Percentiles rank a stretch among this genome's conserved stretches.
Conservation (phyloP, 2,888 invertebrate species). For the Scrobipalpa costella region DNA sequence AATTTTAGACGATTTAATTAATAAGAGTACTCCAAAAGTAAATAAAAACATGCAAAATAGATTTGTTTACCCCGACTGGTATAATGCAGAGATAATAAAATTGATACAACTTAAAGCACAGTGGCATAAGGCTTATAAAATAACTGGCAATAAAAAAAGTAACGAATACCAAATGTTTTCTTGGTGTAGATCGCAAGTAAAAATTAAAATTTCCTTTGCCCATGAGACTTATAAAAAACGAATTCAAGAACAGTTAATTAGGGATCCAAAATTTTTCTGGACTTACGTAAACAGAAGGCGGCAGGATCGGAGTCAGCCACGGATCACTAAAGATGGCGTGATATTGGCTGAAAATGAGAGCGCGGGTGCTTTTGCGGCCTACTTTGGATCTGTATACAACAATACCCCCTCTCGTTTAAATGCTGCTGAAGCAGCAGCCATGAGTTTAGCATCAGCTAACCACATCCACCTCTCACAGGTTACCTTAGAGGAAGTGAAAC, state of each 20-base stretch:
- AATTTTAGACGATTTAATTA: too few relatives aligned
- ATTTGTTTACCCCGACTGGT: not conserved
- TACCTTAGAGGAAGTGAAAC: not conserved
- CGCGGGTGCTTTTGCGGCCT: not conserved
- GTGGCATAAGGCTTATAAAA: conserved; percentile 1
- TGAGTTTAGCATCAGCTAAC: not conserved
- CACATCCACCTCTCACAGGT: too few relatives aligned
- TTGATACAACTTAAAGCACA: not conserved
- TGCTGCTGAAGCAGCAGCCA: not conserved
- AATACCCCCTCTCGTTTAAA: not conserved
- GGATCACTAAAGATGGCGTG: not conserved
- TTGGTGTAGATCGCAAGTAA: not conserved
- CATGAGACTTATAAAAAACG: too few relatives aligned
- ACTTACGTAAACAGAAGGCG: not conserved
- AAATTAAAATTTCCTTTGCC: too few relatives aligned
- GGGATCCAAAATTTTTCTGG: not conserved
- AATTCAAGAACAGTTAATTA: not conserved
- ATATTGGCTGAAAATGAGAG: not conserved
- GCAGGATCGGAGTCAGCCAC: not conserved
- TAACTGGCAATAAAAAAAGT: not conserved
- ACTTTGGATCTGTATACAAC: not conserved
- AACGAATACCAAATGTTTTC: not conserved
- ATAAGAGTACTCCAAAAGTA: too few relatives aligned
- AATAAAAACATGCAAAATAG: too few relatives aligned
- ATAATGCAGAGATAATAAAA: not conserved